A percentile compares a stretch with the other conserved stretches of the same genome.
Conservation (phyloP, 2,113 vertebrate species). For the Tyto alba region DNA sequence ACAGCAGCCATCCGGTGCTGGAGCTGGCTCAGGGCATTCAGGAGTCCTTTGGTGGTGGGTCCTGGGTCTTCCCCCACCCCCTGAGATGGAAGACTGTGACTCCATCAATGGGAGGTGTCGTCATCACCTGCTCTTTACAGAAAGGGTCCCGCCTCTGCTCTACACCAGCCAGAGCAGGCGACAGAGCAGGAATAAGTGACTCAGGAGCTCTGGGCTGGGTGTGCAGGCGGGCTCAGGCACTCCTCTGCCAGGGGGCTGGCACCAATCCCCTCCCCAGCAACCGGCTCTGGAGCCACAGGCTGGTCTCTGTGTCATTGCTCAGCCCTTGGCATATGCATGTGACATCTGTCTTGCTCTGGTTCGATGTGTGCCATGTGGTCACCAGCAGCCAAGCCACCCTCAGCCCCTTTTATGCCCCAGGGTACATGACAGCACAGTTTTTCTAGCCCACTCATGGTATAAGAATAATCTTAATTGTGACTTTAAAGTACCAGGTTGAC, state of each 20-base stretch:
- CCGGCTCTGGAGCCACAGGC: accelerated
- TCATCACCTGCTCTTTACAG: neutral
- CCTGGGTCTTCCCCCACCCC: neutral
- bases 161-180: accelerated
- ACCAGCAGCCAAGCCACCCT: neutral
- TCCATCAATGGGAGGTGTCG: neutral
- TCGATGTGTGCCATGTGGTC: neutral
- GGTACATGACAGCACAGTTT: neutral
- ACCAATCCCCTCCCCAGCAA: neutral
- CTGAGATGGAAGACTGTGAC: neutral
- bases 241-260: neutral
- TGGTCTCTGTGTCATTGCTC: neutral
- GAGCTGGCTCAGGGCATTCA: neutral
- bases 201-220: neutral
- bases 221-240: neutral
- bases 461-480: neutral
- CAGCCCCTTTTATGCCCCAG: neutral
- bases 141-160: accelerated
- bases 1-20: neutral
- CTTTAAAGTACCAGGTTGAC: neutral
- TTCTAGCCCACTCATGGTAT: accelerated
- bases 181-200: neutral
- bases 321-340: neutral
- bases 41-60: neutral
- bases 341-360: neutral